Percentiles rank a stretch among this genome's conserved stretches.
Evolutionary conservation across 2,888 invertebrate genomes (phyloP).

Genomic region (Scaptomyza cyrtandrae): DNA sequence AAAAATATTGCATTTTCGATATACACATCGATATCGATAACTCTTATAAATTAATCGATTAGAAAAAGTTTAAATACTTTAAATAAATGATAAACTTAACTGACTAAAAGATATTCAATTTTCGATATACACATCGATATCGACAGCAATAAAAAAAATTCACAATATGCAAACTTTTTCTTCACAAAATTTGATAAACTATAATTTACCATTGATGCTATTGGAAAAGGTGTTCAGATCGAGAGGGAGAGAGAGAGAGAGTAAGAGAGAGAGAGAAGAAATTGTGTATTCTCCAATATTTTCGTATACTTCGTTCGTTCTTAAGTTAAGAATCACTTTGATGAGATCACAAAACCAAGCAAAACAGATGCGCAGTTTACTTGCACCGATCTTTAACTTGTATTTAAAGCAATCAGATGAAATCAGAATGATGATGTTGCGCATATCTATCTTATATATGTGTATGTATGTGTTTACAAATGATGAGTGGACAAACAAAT

Average conservation of each 20-base stretch:
- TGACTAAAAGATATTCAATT: background rate
- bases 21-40: too few species aligned
- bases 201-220: background rate
- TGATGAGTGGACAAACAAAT: slow-evolving; percentile 52
- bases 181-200: too few species aligned
- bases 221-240: background rate
- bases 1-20: too few species aligned
- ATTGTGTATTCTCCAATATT: too few species aligned
- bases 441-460: slow-evolving; percentile 19
- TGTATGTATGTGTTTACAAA: slow-evolving; percentile 7
- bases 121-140: background rate
- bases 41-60: background rate
- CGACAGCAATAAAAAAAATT: background rate
- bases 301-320: background rate
- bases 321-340: slow-evolving; percentile 1
- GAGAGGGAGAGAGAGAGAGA: too few species aligned
- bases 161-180: too few species aligned
- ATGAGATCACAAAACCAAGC: slow-evolving; percentile 18
- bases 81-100: too few species aligned
- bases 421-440: slow-evolving; percentile 57
- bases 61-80: too few species aligned
- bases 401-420: slow-evolving; percentile 33
- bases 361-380: slow-evolving; percentile 16
- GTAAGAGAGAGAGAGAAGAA: too few species aligned
- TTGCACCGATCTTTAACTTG: background rate